Conservation (phyloP, 2,113 vertebrate species). For the Embiotoca jacksoni region DNA sequence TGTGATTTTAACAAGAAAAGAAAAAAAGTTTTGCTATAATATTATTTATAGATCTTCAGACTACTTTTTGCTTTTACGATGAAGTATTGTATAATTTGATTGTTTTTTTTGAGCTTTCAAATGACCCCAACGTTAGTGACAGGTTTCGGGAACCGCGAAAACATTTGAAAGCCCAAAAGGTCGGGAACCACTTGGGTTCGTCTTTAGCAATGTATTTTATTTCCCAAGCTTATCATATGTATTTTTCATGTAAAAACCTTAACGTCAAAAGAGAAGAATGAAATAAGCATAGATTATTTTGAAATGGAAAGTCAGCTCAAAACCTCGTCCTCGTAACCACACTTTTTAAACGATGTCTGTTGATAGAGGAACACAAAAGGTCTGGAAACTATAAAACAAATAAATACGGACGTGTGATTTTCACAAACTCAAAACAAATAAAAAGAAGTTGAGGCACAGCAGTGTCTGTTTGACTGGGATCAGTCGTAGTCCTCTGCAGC, state of each 20-base stretch:
- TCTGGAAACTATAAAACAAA: not conserved
- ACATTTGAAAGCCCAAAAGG: not conserved
- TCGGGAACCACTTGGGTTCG: too few relatives aligned
- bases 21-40: too few relatives aligned
- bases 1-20: too few relatives aligned
- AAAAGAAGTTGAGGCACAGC: conserved; percentile 33
- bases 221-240: not conserved
- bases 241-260: too few relatives aligned
- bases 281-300: too few relatives aligned
- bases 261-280: too few relatives aligned
- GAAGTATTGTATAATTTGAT: not conserved
- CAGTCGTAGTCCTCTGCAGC: conserved; percentile 8
- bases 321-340: too few relatives aligned
- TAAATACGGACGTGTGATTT: not conserved
- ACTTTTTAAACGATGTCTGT: not conserved
- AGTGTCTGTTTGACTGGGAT: conserved; percentile 44
- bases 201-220: not conserved
- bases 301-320: too few relatives aligned
- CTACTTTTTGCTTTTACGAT: not conserved
- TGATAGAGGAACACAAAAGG: not conserved
- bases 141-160: too few relatives aligned
- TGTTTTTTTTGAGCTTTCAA: not conserved
- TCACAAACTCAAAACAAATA: not conserved
- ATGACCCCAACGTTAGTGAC: too few relatives aligned
- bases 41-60: not conserved